A percentile compares a stretch with the other conserved stretches of the same genome.
These are phyloP conservation scores for Heliconius cydno DNA, from an alignment of 2,888 invertebrate genomes.

Conservation along the genomic window DNA sequence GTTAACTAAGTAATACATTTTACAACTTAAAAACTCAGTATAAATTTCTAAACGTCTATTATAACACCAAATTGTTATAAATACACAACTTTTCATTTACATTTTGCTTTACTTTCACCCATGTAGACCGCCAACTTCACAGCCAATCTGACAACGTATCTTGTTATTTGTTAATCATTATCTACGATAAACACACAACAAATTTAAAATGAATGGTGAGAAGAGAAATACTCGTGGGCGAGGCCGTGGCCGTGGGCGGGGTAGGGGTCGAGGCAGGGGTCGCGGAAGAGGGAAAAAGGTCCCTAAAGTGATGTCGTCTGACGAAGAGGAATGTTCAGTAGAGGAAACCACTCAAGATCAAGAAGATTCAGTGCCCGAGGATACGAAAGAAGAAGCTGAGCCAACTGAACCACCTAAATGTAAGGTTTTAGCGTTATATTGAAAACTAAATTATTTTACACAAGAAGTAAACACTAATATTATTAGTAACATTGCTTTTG, in stretches of 20 bases:
- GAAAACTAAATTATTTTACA: background rate
- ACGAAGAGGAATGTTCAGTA: constrained; percentile 80
- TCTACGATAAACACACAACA: constrained; percentile 19
- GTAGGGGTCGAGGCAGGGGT: constrained; percentile 88
- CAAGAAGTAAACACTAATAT: background rate
- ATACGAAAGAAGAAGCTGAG: constrained; percentile 74
- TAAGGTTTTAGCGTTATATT: constrained; percentile 55
- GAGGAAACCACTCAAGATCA: constrained; percentile 81
- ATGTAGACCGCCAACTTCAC: constrained; percentile 18
- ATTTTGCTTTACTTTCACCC: background rate
- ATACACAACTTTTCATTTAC: constrained; percentile 15
- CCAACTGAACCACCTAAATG: constrained; percentile 81
- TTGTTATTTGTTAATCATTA: constrained; percentile 18
- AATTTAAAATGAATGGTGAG: constrained; percentile 72
- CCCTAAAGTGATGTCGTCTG: constrained; percentile 87
- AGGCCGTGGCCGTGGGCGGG: constrained; percentile 90
- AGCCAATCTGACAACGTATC: constrained; percentile 30
- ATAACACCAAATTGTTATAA: background rate
- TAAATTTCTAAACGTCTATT: background rate
- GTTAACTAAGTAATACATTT: background rate
- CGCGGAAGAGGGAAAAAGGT: constrained; percentile 90
- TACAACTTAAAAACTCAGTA: background rate
- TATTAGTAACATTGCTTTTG: background rate
- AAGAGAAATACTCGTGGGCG: constrained; percentile 88
- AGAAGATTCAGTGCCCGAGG: constrained; percentile 75